phyloP scores from a whole-genome alignment of 2,888 invertebrate genomes.

The Microctonus hyperodae region DNA sequence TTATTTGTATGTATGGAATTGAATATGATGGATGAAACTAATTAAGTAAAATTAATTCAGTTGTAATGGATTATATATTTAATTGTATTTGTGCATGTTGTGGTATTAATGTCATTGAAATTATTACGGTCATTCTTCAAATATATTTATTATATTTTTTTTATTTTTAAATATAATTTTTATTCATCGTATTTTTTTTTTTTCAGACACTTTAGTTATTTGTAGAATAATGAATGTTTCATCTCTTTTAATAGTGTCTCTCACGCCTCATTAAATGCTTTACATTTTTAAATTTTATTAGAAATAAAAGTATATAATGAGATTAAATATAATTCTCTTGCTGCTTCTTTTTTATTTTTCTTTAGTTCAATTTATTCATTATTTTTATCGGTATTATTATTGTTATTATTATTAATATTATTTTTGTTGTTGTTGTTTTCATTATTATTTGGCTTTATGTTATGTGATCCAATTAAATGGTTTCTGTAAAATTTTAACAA shows the following conservation, averaged over 20 bases:
- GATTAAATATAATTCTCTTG: neutral
- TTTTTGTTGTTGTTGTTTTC: neutral
- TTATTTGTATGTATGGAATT: no score
- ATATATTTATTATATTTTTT: no score
- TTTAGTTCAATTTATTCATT: neutral
- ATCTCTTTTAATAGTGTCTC: slow-evolving; percentile 13
- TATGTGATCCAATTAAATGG: slow-evolving; percentile 25
- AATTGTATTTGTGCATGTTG: neutral
- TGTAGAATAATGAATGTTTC: neutral
- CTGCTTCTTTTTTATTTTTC: neutral
- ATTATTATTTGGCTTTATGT: slow-evolving; percentile 5
- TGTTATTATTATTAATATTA: no score
- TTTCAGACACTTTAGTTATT: neutral
- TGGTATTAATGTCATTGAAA: neutral
- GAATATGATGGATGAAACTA: neutral
- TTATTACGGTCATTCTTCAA: neutral
- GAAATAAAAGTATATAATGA: slow-evolving; percentile 12
- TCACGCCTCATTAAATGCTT: slow-evolving; percentile 25
- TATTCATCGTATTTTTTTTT: neutral
- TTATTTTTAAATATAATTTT: no score
- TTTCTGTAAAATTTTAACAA: slow-evolving; percentile 26
- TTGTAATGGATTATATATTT: neutral
- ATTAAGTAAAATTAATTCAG: neutral
- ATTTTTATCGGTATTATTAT: neutral
- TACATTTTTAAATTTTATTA: slow-evolving; percentile 16